Percentiles rank a stretch among this genome's conserved stretches.
phyloP scores from a whole-genome alignment of 2,888 invertebrate genomes.

The Drosophila austrosaltans region DNA sequence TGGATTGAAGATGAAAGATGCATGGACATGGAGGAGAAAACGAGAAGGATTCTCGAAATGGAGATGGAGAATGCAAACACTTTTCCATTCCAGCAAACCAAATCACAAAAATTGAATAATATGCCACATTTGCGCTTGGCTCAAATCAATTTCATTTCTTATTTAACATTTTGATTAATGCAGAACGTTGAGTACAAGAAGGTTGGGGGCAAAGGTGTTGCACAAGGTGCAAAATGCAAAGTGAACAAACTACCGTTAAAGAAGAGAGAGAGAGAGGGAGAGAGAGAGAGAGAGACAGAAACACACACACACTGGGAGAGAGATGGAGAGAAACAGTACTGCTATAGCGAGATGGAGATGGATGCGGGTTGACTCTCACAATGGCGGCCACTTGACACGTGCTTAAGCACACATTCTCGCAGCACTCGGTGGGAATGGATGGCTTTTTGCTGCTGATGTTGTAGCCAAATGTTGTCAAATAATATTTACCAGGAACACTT shows the following conservation, averaged over 20 bases:
- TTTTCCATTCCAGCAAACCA: constrained; percentile 9
- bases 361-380: constrained; percentile 22
- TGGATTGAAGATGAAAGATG: not conserved
- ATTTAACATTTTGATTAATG: constrained; percentile 81
- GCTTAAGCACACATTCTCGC: constrained; percentile 50
- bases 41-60: not conserved
- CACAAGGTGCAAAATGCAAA: constrained; percentile 15
- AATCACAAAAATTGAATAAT: constrained; percentile 59
- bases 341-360: not conserved
- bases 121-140: constrained; percentile 64
- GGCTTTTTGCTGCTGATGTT: constrained; percentile 39
- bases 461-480: constrained; percentile 69
- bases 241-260: not conserved
- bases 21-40: not conserved
- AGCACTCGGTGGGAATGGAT: constrained; percentile 14
- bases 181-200: constrained; percentile 31
- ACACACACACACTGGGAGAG: not conserved
- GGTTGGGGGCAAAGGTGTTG: not conserved
- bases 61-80: not conserved
- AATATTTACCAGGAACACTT: constrained; percentile 55
- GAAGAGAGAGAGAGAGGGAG: constrained; percentile 6
- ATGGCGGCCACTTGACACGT: constrained; percentile 68
- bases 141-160: constrained; percentile 74
- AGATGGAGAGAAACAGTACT: not conserved
- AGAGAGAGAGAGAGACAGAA: constrained; percentile 4